Conservation (phyloP, 2,888 invertebrate species). For the Monopis laevigella region DNA sequence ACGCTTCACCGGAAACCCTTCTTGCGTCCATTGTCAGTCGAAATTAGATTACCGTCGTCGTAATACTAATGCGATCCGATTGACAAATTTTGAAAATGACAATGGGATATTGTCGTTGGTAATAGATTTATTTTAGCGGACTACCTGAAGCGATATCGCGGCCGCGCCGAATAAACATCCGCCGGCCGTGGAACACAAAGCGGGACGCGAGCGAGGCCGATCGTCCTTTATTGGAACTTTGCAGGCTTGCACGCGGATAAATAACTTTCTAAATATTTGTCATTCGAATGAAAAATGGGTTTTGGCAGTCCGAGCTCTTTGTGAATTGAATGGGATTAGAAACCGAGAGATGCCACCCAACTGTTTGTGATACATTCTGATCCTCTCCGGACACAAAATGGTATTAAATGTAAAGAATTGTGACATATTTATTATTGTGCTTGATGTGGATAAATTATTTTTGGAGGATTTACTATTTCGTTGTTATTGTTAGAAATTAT, state of each 20-base stretch:
- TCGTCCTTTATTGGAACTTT: slow-evolving; percentile 46
- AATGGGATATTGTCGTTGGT: slow-evolving; percentile 43
- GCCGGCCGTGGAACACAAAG: slow-evolving; percentile 43
- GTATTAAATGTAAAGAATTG: slow-evolving; percentile 1
- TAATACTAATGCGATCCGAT: slow-evolving; percentile 36
- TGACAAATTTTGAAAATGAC: slow-evolving; percentile 37
- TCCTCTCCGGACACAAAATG: background rate
- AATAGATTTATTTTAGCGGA: slow-evolving; percentile 51
- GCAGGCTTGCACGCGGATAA: slow-evolving; percentile 49
- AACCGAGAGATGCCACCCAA: slow-evolving; percentile 54
- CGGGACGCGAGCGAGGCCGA: slow-evolving; percentile 33
- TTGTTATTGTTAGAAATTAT: too few relatives aligned
- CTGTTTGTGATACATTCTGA: slow-evolving; percentile 33
- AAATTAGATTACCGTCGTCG: slow-evolving; percentile 20
- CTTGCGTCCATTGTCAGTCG: slow-evolving; percentile 22
- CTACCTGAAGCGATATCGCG: slow-evolving; percentile 57
- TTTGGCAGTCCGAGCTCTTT: slow-evolving; percentile 40
- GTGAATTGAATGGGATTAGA: slow-evolving; percentile 58
- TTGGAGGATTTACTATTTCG: background rate
- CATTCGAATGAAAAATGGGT: slow-evolving; percentile 60
- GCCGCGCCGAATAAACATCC: slow-evolving; percentile 54
- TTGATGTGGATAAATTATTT: background rate
- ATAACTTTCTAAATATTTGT: slow-evolving; percentile 66
- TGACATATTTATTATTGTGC: background rate
- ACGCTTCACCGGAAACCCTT: slow-evolving; percentile 34